Evolutionary conservation across 2,888 invertebrate species (phyloP).

Genomic region (Stenchaetothrips biformis): DNA sequence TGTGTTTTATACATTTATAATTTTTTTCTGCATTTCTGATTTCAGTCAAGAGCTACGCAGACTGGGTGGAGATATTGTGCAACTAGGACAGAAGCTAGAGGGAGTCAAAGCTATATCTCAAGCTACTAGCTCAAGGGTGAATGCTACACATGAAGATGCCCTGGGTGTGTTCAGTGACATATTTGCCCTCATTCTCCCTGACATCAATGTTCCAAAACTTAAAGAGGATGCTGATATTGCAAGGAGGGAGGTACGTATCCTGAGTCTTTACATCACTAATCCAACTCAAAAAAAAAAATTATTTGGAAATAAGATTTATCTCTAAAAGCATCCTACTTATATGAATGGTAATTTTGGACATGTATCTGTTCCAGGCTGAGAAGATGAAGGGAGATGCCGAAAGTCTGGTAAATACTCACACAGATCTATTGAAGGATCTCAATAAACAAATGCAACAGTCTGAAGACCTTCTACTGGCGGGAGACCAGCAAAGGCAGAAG

Average conservation of each 20-base stretch:
- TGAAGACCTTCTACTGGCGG: conserved; percentile 48
- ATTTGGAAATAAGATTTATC: no score
- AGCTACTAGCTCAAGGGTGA: conserved; percentile 64
- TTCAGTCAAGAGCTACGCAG: conserved; percentile 62
- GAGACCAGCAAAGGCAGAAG: conserved; percentile 66
- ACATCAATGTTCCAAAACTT: conserved; percentile 65
- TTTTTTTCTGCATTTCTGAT: conserved; percentile 33
- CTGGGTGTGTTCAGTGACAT: conserved; percentile 74
- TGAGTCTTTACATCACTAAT: no score
- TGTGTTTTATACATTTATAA: conserved; percentile 6
- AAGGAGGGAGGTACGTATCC: neutral
- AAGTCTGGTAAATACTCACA: conserved; percentile 58
- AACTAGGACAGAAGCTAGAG: conserved; percentile 64
- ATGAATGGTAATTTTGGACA: conserved; percentile 30
- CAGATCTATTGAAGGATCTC: conserved; percentile 46
- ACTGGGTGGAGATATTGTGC: conserved; percentile 60
- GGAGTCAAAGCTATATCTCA: conserved; percentile 66
- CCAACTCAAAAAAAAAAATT: conserved; percentile 49
- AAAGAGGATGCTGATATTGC: conserved; percentile 63
- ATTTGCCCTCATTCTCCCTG: conserved; percentile 70
- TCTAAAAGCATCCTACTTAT: conserved; percentile 20
- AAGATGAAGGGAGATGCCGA: conserved; percentile 57
- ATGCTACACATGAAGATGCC: conserved; percentile 74
- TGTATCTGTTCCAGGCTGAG: conserved; percentile 43
- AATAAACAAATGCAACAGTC: conserved; percentile 44